Evolutionary conservation across 2,113 vertebrate genomes (phyloP).

Genomic region (Pomatorhinus ruficollis): DNA sequence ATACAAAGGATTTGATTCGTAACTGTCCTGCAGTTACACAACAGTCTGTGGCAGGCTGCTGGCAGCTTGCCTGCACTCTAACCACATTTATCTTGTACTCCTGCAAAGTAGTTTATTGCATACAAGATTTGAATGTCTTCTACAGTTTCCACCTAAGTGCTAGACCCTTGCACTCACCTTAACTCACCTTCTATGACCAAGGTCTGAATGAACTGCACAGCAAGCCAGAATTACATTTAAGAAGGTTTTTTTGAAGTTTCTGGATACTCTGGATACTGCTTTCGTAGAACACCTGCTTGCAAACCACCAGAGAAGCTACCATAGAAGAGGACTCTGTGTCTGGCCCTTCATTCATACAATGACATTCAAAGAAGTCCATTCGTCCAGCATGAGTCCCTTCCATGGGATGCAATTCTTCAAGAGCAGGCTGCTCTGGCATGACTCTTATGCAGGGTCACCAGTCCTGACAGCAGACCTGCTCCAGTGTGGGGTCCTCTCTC

Average conservation of each 20-base stretch:
- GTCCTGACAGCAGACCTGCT: neutral
- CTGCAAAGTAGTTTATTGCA: neutral
- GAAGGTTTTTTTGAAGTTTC: neutral
- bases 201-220: neutral
- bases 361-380: neutral
- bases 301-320: neutral
- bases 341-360: neutral
- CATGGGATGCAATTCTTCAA: neutral
- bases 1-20: neutral
- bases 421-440: neutral
- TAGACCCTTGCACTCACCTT: neutral
- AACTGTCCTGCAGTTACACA: neutral
- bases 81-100: neutral
- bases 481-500: neutral
- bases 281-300: neutral
- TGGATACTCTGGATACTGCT: neutral
- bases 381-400: neutral
- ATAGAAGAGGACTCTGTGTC: neutral
- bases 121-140: neutral
- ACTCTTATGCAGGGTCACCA: neutral
- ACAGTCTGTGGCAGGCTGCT: neutral
- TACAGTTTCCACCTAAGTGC: neutral
- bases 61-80: neutral
- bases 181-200: neutral
- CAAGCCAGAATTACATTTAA: neutral